These are phyloP conservation scores for Drosophila nannoptera DNA, from an alignment of 1,140 invertebrate species.

Conservation along the genomic window DNA sequence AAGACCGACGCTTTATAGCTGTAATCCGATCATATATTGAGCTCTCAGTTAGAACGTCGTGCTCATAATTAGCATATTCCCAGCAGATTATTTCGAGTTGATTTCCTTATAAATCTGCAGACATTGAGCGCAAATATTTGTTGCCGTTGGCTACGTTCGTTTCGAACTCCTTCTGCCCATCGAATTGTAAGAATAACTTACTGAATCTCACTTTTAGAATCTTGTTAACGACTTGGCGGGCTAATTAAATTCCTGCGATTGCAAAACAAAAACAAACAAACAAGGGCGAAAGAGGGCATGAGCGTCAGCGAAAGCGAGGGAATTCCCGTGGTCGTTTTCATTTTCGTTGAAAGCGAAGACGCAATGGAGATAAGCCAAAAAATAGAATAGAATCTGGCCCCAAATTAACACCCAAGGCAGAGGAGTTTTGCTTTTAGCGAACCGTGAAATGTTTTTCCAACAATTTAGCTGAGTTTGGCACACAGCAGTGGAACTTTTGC, in stretches of 20 bases:
- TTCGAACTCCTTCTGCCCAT: neutral
- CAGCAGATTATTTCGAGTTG: neutral
- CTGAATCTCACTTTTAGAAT: slow-evolving; percentile 50
- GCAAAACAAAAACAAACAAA: slow-evolving; percentile 55
- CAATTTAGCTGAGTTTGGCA: slow-evolving; percentile 37
- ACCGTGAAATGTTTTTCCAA: slow-evolving; percentile 61
- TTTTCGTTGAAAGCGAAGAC: slow-evolving; percentile 21
- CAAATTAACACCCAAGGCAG: slow-evolving; percentile 62
- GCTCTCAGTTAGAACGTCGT: neutral
- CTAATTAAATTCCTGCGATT: slow-evolving; percentile 72
- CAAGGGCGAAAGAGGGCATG: neutral
- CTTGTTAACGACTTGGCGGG: slow-evolving; percentile 72
- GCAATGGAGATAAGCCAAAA: slow-evolving; percentile 16
- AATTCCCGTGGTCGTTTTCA: slow-evolving; percentile 50
- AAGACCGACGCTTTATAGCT: too few relatives aligned
- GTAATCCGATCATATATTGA: neutral
- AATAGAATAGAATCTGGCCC: slow-evolving; percentile 48
- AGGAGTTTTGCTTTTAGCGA: slow-evolving; percentile 49
- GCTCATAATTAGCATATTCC: neutral
- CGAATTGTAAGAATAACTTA: slow-evolving; percentile 55
- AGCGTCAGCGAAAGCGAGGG: neutral
- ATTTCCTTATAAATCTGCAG: slow-evolving; percentile 13
- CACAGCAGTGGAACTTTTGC: slow-evolving; percentile 41
- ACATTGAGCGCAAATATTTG: slow-evolving; percentile 13
- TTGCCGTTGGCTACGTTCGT: neutral